phyloP scores from a whole-genome alignment of 2,888 invertebrate species.

The Cataglyphis rosenhaueri region DNA sequence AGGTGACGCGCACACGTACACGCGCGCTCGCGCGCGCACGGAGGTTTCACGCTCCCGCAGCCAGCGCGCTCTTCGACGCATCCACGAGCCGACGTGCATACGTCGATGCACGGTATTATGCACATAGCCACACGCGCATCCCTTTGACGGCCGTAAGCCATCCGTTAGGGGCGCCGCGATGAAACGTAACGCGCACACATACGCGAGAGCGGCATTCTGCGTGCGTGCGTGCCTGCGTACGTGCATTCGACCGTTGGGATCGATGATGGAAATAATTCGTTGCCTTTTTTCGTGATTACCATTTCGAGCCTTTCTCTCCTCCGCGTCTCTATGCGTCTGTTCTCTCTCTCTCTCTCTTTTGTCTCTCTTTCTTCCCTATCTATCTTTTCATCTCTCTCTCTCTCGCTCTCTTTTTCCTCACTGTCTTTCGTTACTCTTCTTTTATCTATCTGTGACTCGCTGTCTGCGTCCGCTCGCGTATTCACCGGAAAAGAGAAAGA shows the following conservation, averaged over 20 bases:
- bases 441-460: constrained; percentile 13
- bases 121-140: constrained; percentile 76
- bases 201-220: constrained; percentile 52
- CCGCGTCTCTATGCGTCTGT: constrained; percentile 23
- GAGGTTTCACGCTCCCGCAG: constrained; percentile 50
- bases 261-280: constrained; percentile 81
- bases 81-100: constrained; percentile 55
- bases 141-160: constrained; percentile 78
- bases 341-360: constrained; percentile 44
- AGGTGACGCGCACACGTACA: constrained; percentile 60
- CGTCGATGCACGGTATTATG: constrained; percentile 74
- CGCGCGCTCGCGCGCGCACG: background rate
- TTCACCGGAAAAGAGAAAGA: constrained; percentile 21
- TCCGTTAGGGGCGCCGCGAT: constrained; percentile 75
- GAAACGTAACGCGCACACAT: constrained; percentile 69
- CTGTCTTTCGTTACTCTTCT: constrained; percentile 38
- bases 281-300: constrained; percentile 79
- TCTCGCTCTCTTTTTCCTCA: constrained; percentile 64
- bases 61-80: constrained; percentile 53
- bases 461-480: constrained; percentile 13
- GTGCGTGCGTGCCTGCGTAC: constrained; percentile 27
- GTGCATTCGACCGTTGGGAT: constrained; percentile 73
- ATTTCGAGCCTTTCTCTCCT: constrained; percentile 67
- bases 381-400: constrained; percentile 60
- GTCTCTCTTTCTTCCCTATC: constrained; percentile 42